phyloP scores from a whole-genome alignment of 53 echinoderm and acorn worm species.

The Henricia sp. region DNA sequence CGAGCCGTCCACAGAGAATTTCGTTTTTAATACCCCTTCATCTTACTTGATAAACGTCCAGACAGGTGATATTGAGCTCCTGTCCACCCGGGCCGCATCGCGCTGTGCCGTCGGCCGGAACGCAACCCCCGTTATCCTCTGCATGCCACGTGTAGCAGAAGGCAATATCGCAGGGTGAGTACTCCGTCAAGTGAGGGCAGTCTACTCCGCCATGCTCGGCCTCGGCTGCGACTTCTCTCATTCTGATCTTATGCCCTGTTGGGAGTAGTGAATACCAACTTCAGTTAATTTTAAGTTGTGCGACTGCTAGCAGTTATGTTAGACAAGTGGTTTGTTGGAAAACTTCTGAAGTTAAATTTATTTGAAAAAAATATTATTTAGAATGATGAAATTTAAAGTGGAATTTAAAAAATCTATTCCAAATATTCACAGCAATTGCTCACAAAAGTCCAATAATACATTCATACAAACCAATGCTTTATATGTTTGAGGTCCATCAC shows the following conservation, averaged over 20 bases:
- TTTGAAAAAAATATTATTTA: too few species aligned
- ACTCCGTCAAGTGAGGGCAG: constrained; percentile 88
- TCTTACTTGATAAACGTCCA: constrained; percentile 80
- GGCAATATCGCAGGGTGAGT: constrained; percentile 77
- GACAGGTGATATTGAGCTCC: constrained; percentile 70
- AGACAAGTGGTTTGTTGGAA: too few species aligned
- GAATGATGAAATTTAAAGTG: too few species aligned
- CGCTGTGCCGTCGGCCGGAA: constrained; percentile 53
- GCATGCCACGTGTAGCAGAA: constrained; percentile 81
- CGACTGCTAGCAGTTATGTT: too few species aligned
- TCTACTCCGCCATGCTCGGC: constrained; percentile 71
- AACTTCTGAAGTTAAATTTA: too few species aligned
- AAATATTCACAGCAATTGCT: too few species aligned
- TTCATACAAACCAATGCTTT: too few species aligned
- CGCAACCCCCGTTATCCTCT: constrained; percentile 61
- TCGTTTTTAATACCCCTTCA: background rate
- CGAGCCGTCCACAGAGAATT: background rate
- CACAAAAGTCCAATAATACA: too few species aligned
- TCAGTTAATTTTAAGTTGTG: too few species aligned
- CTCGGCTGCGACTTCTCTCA: constrained; percentile 64
- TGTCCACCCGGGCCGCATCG: constrained; percentile 78
- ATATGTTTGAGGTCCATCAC: too few species aligned
- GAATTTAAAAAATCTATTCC: too few species aligned
- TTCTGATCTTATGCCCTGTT: constrained; percentile 82
- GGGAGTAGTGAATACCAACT: too few species aligned